phyloP scores from a whole-genome alignment of 2,888 invertebrate genomes.

The Oxycera nigricornis region DNA sequence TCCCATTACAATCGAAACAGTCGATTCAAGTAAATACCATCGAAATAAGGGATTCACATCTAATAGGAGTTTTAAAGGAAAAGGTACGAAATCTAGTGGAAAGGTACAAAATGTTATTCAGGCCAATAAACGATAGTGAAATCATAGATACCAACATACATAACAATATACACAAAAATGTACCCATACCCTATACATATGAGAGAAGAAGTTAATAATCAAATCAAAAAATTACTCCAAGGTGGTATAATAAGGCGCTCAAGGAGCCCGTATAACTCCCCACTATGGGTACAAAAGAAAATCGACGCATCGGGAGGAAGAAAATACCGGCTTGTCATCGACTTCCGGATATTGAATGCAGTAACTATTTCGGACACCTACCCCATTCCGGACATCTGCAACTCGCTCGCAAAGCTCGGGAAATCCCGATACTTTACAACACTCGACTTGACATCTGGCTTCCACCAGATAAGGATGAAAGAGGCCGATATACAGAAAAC shows the following conservation, averaged over 20 bases:
- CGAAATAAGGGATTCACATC: background rate
- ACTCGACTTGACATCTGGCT: constrained; percentile 7
- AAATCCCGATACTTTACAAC: constrained; percentile 8
- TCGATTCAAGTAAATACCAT: constrained; percentile 36
- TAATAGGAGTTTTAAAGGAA: no score
- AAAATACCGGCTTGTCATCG: background rate
- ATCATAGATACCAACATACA: background rate
- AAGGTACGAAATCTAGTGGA: background rate
- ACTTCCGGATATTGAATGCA: background rate
- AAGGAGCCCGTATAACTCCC: no score
- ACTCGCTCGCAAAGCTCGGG: constrained; percentile 42
- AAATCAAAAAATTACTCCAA: constrained; percentile 54
- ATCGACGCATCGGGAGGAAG: background rate
- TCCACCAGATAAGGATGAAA: constrained; percentile 37
- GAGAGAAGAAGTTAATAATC: constrained; percentile 53
- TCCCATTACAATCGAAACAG: background rate
- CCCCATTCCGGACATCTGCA: background rate
- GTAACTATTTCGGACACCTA: background rate
- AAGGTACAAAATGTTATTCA: background rate
- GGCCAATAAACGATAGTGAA: background rate
- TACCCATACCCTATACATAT: constrained; percentile 43
- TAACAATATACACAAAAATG: background rate
- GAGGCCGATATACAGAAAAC: constrained; percentile 48
- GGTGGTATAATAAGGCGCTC: constrained; percentile 52
- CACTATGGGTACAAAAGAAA: no score